Evolutionary conservation across 2,113 vertebrate species (phyloP), one percentile per base, ranked within the genome.

Genomic region (Donacobius atricapilla): DNA sequence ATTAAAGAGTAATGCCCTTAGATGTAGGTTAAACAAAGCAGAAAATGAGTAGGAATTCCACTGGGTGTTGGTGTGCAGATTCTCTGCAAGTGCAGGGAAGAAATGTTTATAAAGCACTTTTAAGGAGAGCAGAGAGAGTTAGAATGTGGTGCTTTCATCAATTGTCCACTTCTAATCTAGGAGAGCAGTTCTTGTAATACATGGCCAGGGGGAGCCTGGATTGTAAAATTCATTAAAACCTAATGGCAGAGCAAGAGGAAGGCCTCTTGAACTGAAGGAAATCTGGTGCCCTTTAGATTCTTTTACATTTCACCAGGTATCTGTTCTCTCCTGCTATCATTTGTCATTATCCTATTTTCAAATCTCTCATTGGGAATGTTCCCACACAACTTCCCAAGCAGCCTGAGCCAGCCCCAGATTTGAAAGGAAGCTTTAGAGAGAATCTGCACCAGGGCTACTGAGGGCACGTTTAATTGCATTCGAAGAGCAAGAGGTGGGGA

Each of bases 21-120:
- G 80, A 84, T 82, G 78, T 63, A 86, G 53, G 82, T 93, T 90
- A 94, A 95, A 95, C 64, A 91, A 94, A 96, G 87, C 93, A 91
- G 92, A 95, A 95, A 71, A 73, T n/a, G 31, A 66, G 53, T 10
- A 81, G 72, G 87, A 86, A 83, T 68, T 75, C 73, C 28, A 9
- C 25, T n/a, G 63, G 76, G 56, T 68, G 89, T 27, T 75, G 72
- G 22, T 72, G 53, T 80, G 77, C 30, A 61, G 63, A 25, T 40
- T 40, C 50, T 60, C 60, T 72, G 69, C 4, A 18, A 65, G 51
- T 35, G 40, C 19, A 83, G 54, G 87, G 88, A 53, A 64, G 48
- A 56, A 50, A 1, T 21, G 33, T 94, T 94, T 76, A 17, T 68
- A 56, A 64, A 91, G 73, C 60, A 42, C 48, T 89, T 90, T 7